Base-by-base conservation (phyloP, 2,113 vertebrate species). In the Cavia porcellus region DNA sequence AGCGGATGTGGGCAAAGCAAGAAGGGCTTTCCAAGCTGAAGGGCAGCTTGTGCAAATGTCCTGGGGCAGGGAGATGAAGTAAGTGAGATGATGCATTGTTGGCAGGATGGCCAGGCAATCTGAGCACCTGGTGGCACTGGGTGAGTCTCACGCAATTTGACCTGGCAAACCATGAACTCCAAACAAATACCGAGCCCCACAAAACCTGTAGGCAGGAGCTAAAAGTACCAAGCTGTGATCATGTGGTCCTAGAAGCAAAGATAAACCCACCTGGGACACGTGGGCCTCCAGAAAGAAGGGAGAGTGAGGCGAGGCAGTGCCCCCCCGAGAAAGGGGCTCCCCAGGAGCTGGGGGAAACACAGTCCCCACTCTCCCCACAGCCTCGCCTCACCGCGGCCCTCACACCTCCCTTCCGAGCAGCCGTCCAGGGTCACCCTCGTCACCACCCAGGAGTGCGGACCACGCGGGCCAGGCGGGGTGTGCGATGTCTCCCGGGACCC, bases 401-500 rank as follows among this genome's bases (percentile, higher is more conserved):
- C 7, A 5, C 50, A 90, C 91, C 79, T 92, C 90, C 95, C 96
- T 95, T 94, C 47, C 45, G 79, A 92, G 86, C 47, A 50, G 77
- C 93, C 94, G 50, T 96, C 98, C 25, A 9, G 38, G 59, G 7
- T 13, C 0, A 0, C 45, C 35, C 22, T 32, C 10, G 8, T 66
- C 30, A 28, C 24, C 74, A 28, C 1, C 59, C 10, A 1, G 0
- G 3, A 1, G 17, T 9, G 59, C 24, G 0, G 74, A 32, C n/a
- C 1, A 25, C 24, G 62, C 66, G 75, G 86, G 94, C 87, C 47
- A 52, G 92, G 97, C 96, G 91, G 84, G 92, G 94, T 93, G 95
- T 90, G 97, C 85, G 62, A 82, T 52, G 89, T 55, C 92, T 89
- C 19, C 64, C 66, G 92, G 92, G 90, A 96, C 97, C 97, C 47